phyloP scores from a whole-genome alignment of 2,113 vertebrate species.

The Thomomys bottae region DNA sequence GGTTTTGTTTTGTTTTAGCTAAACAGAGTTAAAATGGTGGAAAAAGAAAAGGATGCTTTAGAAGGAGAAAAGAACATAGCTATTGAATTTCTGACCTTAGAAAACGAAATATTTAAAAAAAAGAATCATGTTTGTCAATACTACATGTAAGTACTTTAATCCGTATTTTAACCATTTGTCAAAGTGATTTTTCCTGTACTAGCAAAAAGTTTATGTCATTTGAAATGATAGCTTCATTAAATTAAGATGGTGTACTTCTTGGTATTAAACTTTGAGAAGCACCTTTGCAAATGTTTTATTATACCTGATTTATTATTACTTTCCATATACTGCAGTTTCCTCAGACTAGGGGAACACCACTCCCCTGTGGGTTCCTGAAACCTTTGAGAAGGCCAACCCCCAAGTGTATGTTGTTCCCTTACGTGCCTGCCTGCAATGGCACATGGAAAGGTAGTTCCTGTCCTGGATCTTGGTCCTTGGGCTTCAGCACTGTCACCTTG shows the following conservation, averaged over 20 bases:
- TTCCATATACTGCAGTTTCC: not conserved
- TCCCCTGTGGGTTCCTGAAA: not conserved
- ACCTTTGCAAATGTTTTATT: not conserved
- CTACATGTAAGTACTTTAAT: constrained; percentile 90
- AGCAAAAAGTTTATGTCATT: not conserved
- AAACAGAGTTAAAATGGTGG: constrained; percentile 96
- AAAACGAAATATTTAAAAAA: constrained; percentile 94
- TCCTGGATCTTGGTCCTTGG: too few species aligned
- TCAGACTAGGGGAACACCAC: not conserved
- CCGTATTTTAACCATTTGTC: not conserved
- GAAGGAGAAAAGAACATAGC: constrained; percentile 96
- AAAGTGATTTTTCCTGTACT: constrained; percentile 21
- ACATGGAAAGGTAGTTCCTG: not conserved
- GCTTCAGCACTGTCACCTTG: too few species aligned
- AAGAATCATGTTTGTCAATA: constrained; percentile 94
- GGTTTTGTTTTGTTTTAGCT: constrained; percentile 86
- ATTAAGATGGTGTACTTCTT: not conserved
- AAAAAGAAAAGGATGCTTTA: constrained; percentile 97
- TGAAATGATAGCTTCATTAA: constrained; percentile 1
- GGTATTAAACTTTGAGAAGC: constrained; percentile 1
- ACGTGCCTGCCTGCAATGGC: not conserved
- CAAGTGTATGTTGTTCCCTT: not conserved
- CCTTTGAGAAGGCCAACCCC: not conserved
- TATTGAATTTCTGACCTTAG: constrained; percentile 93
- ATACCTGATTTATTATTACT: not conserved